A percentile compares a stretch with the other conserved stretches of the same genome.
Evolutionary conservation across 2,888 invertebrate species (phyloP).

Genomic region (Magallana nippona): DNA sequence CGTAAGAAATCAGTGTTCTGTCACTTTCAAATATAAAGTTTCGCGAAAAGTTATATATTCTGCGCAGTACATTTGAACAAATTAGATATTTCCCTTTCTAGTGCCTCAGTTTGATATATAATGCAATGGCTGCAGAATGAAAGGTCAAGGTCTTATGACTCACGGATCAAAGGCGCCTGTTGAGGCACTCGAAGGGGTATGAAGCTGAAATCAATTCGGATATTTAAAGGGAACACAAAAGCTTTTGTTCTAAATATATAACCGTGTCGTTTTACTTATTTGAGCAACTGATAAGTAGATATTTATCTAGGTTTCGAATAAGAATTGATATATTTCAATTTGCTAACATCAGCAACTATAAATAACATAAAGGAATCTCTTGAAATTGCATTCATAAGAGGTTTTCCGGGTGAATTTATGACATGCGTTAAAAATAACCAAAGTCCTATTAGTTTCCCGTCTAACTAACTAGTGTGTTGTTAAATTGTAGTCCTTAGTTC

Average conservation of each 20-base stretch:
- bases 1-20: too few relatives aligned
- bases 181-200: not conserved
- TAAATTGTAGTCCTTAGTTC: too few relatives aligned
- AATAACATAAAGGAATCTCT: not conserved
- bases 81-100: not conserved
- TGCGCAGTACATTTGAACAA: too few relatives aligned
- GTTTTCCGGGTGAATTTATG: not conserved
- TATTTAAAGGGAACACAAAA: constrained; percentile 22
- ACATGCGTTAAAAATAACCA: not conserved
- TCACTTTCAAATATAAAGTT: too few relatives aligned
- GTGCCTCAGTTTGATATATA: constrained; percentile 29
- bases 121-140: constrained; percentile 19
- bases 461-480: too few relatives aligned
- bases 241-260: not conserved
- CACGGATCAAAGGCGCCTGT: constrained; percentile 33
- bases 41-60: too few relatives aligned
- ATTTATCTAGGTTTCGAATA: not conserved
- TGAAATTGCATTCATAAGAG: not conserved
- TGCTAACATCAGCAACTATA: constrained; percentile 33
- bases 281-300: constrained; percentile 12
- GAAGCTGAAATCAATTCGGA: not conserved
- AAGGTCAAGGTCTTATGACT: constrained; percentile 29
- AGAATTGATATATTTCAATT: not conserved
- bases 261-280: constrained; percentile 8
- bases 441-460: not conserved